Evolutionary conservation across 2,113 vertebrate genomes (phyloP).

Genomic region (Arothron firmamentum): DNA sequence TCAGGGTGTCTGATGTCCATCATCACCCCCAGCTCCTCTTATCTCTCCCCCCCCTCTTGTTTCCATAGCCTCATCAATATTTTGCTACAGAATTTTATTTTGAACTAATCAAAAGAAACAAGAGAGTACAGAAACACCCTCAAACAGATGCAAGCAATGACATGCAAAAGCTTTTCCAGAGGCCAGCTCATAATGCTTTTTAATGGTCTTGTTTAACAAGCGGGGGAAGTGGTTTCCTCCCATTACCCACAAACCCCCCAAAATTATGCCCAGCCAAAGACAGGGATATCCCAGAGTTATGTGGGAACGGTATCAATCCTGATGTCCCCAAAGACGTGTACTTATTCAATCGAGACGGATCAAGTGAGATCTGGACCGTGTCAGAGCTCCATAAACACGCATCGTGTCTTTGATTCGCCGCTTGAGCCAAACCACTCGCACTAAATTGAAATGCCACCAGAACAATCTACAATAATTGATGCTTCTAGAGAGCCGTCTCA

Average conservation of each 20-base stretch:
- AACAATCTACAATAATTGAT: slow-evolving; percentile 58
- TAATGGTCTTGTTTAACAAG: slow-evolving; percentile 77
- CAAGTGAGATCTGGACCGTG: slow-evolving; percentile 53
- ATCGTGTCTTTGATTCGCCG: slow-evolving; percentile 27
- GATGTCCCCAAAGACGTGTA: slow-evolving; percentile 53
- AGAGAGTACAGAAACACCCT: slow-evolving; percentile 51
- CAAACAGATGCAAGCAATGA: slow-evolving; percentile 68
- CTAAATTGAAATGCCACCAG: slow-evolving; percentile 55
- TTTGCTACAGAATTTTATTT: slow-evolving; percentile 38
- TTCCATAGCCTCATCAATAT: slow-evolving; percentile 27
- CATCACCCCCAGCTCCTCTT: neutral
- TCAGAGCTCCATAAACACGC: slow-evolving; percentile 51
- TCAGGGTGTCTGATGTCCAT: neutral
- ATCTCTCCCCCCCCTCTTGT: slow-evolving; percentile 2
- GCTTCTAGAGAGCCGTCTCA: slow-evolving; percentile 53
- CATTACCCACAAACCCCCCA: slow-evolving; percentile 67
- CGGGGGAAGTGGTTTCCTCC: slow-evolving; percentile 71
- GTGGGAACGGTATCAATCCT: slow-evolving; percentile 68
- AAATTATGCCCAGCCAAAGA: slow-evolving; percentile 60
- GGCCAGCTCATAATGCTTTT: slow-evolving; percentile 65
- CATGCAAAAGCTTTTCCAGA: slow-evolving; percentile 52
- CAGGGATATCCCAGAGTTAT: slow-evolving; percentile 74
- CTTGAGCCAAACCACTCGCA: slow-evolving; percentile 55
- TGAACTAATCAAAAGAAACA: slow-evolving; percentile 47
- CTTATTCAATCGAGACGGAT: slow-evolving; percentile 58